Evolutionary conservation across 2,113 vertebrate species (phyloP), one percentile per base, ranked within the genome.

Genomic region (Tor tambroides): DNA sequence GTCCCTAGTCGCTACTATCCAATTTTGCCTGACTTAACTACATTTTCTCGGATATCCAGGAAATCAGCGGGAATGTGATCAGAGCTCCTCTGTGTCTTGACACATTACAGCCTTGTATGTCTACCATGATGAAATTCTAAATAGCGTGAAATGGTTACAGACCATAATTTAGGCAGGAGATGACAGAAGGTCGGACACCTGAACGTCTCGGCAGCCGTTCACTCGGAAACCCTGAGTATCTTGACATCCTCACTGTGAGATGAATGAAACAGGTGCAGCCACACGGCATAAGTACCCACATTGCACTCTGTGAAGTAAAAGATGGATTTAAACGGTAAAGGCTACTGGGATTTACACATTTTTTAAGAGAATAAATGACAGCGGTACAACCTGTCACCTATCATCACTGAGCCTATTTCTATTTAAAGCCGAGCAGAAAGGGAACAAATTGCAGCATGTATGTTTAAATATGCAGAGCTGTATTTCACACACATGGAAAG

Each of bases 121-220:
- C 85, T 89, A 21, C 28, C 67, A 63, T 69, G 32, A 46, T 83
- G 65, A 75, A 67, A 84, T 49, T 63, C 54, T 78, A 88, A 69
- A 87, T 78, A 78, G 26, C 78, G 71, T 86, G 72, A 88, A 92
- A 90, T 88, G 83, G 28, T 28, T 17, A 85, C 67, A 32, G 30
- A 88, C 71, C 19, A 46, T 43, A 63, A 51, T 86, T 87, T 76
- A 83, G 79, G 78, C 6, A 32, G 54, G 30, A 82, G 63, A 46
- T 72, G 12, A 49, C 19, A 67, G 12, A 65, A 51, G 56, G 30
- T 30, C 80, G 30, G 19, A 79, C 85, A 80, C 63, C n/a, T 79
- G 26, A 30, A 28, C 46, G 54, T 26, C 26, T 3, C 7, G 32
- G 30, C 6, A 26, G 35, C 35, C 38, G 23, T 32, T 63, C 35